Base-by-base conservation (phyloP, 2,113 vertebrate species). In the Grammomys surdaster region DNA sequence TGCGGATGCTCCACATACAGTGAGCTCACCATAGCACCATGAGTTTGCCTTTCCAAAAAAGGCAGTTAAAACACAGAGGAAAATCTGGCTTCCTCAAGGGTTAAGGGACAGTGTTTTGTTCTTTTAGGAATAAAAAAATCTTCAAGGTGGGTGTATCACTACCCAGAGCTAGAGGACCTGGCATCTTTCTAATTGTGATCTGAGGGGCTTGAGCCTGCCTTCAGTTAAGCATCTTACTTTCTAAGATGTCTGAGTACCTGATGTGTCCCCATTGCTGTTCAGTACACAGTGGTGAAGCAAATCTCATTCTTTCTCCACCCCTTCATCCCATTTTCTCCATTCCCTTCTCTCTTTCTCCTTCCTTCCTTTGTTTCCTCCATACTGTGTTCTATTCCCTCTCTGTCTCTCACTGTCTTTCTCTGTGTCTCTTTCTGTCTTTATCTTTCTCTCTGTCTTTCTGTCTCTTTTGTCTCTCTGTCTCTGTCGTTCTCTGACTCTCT, bases 241-340 rank as follows among this genome's bases (percentile, higher is more conserved):
- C 56, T 43, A 13, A 86, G 65, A 78, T 0, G 2, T 28, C 67
- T 43, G 24, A 56, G 69, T 28, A n/a, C 40, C 70, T 19, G 4
- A 31, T n/a, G 11, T 36, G 48, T 48, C 28, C 28, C 48, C 3
- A 22, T 0, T 36, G 24, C 11, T 51, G 43, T 56, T 70, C 54
- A 46, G 3, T 46, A 12, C 33, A 3, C 4, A 14, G 19, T 2
- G 20, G 17, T 28, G 51, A 40, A 54, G 46, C 33, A 67, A 2
- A 43, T 58, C 24, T 86, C 31, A n/a, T 19, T 24, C n/a, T n/a
- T 3, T 43, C 17, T 26, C n/a, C 1, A 24, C 3, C 63, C 3
- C 14, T 24, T 40, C 9, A 40, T 17, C 4, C 14, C 1, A 0
- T 22, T 48, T 67, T 60, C 33, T 13, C 17, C 31, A 2, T 1